Evolutionary conservation across 2,888 invertebrate species (phyloP).

Genomic region (Epinotia ramella): DNA sequence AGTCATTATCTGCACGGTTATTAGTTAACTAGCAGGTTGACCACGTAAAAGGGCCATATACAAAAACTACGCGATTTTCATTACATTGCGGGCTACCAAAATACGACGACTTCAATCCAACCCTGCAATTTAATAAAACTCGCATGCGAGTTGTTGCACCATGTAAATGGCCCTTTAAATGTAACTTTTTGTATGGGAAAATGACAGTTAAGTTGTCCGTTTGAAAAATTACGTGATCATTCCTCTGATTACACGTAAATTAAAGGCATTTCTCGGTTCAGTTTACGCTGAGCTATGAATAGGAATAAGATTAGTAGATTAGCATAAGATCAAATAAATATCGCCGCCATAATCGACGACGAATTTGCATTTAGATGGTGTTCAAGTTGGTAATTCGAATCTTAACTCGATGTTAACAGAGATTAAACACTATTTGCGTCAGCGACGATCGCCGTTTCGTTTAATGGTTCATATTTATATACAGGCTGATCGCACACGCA

Average conservation of each 20-base stretch:
- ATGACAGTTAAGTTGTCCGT: too few species aligned
- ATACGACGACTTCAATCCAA: too few species aligned
- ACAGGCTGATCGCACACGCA: too few species aligned
- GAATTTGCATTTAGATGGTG: conserved; percentile 41
- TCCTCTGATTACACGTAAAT: conserved; percentile 21
- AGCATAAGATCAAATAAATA: conserved; percentile 51
- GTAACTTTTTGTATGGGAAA: too few species aligned
- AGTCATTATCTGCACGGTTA: neutral
- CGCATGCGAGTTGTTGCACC: too few species aligned
- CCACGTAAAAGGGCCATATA: too few species aligned
- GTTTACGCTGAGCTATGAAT: conserved; percentile 49
- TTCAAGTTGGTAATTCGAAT: conserved; percentile 26
- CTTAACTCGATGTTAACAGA: conserved; percentile 18
- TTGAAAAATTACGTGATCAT: too few species aligned
- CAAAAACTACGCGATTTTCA: too few species aligned
- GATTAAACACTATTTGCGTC: conserved; percentile 17
- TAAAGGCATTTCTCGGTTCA: neutral
- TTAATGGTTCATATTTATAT: neutral
- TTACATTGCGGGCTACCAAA: too few species aligned
- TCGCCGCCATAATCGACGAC: conserved; percentile 23
- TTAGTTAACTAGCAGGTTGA: too few species aligned
- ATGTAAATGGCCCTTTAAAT: too few species aligned
- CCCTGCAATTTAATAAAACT: too few species aligned
- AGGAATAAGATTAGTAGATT: conserved; percentile 53
- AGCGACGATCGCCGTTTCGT: neutral